Percentiles rank a stretch among this genome's conserved stretches.
phyloP scores from a whole-genome alignment of 2,797 vertebrate genomes.

The Holocentrus rufus region DNA sequence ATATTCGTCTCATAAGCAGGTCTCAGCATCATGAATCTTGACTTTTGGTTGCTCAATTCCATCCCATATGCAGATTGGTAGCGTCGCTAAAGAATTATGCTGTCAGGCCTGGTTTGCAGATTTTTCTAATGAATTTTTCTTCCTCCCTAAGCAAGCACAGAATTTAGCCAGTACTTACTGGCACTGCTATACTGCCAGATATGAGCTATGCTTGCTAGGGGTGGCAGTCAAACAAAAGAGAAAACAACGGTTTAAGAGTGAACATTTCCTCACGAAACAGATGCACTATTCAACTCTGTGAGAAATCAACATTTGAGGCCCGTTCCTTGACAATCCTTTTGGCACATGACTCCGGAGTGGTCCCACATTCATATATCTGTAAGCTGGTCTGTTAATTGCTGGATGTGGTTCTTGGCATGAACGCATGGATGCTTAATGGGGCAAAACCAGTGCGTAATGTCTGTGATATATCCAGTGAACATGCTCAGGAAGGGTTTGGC shows the following conservation, averaged over 20 bases:
- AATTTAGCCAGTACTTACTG: constrained; percentile 18
- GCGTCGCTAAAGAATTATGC: not conserved
- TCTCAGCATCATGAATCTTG: constrained; percentile 4
- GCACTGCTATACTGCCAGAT: constrained; percentile 33
- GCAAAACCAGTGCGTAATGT: constrained; percentile 76
- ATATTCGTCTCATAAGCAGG: not conserved
- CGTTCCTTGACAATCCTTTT: constrained; percentile 59
- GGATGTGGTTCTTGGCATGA: constrained; percentile 75
- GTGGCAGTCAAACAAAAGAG: constrained; percentile 51
- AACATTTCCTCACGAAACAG: constrained; percentile 69
- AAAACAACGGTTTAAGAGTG: constrained; percentile 44
- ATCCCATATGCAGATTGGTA: constrained; percentile 14
- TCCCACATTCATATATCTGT: constrained; percentile 58
- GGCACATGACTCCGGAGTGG: constrained; percentile 62
- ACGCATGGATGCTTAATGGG: constrained; percentile 70
- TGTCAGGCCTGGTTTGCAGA: not conserved
- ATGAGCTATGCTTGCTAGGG: constrained; percentile 47
- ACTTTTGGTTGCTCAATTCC: not conserved
- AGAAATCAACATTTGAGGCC: constrained; percentile 42
- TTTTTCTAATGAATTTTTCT: constrained; percentile 21
- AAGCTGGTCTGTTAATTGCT: constrained; percentile 71
- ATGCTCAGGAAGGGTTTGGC: constrained; percentile 75
- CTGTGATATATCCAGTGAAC: constrained; percentile 74
- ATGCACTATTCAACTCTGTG: constrained; percentile 45
- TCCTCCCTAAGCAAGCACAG: constrained; percentile 11